A percentile compares a stretch with the other conserved stretches of the same genome.
These are phyloP conservation scores for Calameuta filiformis DNA, from an alignment of 2,888 invertebrate species.

Conservation along the genomic window DNA sequence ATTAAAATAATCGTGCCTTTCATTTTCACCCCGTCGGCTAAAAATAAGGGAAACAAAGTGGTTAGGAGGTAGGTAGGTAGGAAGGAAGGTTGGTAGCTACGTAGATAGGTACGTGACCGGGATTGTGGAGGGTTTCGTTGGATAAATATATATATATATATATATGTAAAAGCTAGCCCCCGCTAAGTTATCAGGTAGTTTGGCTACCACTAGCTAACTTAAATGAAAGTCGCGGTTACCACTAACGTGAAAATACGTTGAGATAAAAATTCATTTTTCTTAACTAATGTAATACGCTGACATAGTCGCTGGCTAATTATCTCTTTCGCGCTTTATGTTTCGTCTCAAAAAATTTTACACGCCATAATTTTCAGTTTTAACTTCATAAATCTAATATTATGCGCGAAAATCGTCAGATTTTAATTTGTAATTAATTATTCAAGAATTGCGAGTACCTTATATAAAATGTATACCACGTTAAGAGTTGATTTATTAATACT, in stretches of 20 bases:
- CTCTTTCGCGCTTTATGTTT: neutral
- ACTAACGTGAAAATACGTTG: slow-evolving; percentile 52
- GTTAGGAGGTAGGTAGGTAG: neutral
- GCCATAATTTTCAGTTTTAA: neutral
- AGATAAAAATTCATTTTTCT: slow-evolving; percentile 54
- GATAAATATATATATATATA: slow-evolving; percentile 1
- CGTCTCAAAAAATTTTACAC: neutral
- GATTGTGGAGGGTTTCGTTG: neutral
- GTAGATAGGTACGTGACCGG: neutral
- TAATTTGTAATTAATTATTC: neutral
- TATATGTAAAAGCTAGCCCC: neutral
- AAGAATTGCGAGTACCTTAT: too few species aligned
- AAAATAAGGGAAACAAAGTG: slow-evolving; percentile 9
- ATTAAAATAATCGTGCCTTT: slow-evolving; percentile 62
- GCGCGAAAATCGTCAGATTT: neutral
- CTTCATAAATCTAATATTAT: neutral
- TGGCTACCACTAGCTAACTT: slow-evolving; percentile 53
- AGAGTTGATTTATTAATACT: too few species aligned
- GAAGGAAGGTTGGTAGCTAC: neutral
- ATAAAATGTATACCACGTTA: too few species aligned
- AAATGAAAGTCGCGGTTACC: slow-evolving; percentile 50
- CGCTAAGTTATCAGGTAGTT: slow-evolving; percentile 44
- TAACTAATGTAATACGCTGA: slow-evolving; percentile 48
- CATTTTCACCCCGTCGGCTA: slow-evolving; percentile 32
- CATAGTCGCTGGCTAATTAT: neutral